Evolutionary conservation across 2,888 invertebrate genomes (phyloP).

Genomic region (Morpho achilles): DNA sequence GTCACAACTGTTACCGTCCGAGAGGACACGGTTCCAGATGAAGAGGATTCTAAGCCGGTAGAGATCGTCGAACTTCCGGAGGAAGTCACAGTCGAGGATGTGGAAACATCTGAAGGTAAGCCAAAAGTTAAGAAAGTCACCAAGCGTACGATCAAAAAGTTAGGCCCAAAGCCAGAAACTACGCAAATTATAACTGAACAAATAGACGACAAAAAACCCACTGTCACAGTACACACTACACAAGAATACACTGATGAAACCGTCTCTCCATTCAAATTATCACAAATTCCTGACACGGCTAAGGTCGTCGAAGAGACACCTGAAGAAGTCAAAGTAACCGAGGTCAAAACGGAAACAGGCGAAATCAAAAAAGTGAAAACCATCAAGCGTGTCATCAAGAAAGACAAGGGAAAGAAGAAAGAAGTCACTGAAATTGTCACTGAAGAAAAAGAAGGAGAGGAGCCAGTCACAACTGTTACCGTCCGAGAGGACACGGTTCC

Average conservation of each 20-base stretch:
- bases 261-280: too few species aligned
- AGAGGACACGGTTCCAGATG: too few species aligned
- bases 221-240: slow-evolving; percentile 32
- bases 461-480: slow-evolving; percentile 34
- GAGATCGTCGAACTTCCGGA: too few species aligned
- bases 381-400: slow-evolving; percentile 1
- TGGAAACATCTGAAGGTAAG: slow-evolving; percentile 43
- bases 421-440: slow-evolving; percentile 36
- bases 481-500: slow-evolving; percentile 12
- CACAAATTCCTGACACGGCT: not conserved
- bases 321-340: slow-evolving; percentile 4
- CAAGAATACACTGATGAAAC: slow-evolving; percentile 23
- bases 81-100: slow-evolving; percentile 24
- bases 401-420: not conserved
- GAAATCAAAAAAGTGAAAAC: slow-evolving; percentile 2
- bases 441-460: slow-evolving; percentile 38
- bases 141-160: slow-evolving; percentile 1
- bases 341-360: not conserved
- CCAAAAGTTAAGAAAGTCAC: slow-evolving; percentile 38
- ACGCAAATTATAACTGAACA: too few species aligned
- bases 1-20: too few species aligned
- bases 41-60: too few species aligned
- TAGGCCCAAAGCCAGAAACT: too few species aligned
- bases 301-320: slow-evolving; percentile 4
- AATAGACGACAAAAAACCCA: too few species aligned